Conservation (phyloP, 2,888 invertebrate genomes). For the Drosophila ochracea region DNA sequence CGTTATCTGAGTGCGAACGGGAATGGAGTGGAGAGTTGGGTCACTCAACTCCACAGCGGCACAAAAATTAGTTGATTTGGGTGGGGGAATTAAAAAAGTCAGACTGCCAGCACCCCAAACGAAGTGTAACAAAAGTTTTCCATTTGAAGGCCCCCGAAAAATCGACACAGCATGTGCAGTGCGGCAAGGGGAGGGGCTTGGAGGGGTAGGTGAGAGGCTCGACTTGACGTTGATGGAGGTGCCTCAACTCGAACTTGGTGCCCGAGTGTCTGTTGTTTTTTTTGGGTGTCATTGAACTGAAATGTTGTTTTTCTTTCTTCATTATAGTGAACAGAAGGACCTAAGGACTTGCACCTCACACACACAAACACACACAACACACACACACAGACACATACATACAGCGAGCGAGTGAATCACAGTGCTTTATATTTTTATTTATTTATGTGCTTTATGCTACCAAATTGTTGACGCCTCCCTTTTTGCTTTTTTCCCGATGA, state of each 20-base stretch:
- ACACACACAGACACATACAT: conserved; percentile 6
- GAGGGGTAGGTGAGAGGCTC: conserved; percentile 7
- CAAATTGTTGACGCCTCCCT: conserved; percentile 63
- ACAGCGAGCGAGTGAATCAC: background rate
- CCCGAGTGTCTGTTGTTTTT: conserved; percentile 45
- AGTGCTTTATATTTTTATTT: conserved; percentile 66
- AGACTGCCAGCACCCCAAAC: conserved; percentile 15
- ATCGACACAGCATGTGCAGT: background rate
- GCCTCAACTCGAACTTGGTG: conserved; percentile 42
- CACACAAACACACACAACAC: no score
- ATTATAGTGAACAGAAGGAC: conserved; percentile 36
- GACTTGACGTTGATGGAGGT: conserved; percentile 73
- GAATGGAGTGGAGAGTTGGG: conserved; percentile 32
- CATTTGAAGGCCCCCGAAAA: conserved; percentile 55
- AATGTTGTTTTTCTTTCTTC: conserved; percentile 64
- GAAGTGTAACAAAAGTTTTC: conserved; percentile 76
- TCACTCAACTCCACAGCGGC: conserved; percentile 46
- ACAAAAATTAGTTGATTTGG: conserved; percentile 30
- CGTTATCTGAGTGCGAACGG: conserved; percentile 38
- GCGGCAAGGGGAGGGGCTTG: no score
- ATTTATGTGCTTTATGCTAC: conserved; percentile 73
- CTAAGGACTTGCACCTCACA: conserved; percentile 4
- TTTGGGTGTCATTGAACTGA: conserved; percentile 74
- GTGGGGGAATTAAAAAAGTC: conserved; percentile 45
- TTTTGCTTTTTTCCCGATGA: conserved; percentile 47